These are phyloP conservation scores for Lampropteryx suffumata DNA, from an alignment of 2,888 invertebrate species.

Conservation along the genomic window DNA sequence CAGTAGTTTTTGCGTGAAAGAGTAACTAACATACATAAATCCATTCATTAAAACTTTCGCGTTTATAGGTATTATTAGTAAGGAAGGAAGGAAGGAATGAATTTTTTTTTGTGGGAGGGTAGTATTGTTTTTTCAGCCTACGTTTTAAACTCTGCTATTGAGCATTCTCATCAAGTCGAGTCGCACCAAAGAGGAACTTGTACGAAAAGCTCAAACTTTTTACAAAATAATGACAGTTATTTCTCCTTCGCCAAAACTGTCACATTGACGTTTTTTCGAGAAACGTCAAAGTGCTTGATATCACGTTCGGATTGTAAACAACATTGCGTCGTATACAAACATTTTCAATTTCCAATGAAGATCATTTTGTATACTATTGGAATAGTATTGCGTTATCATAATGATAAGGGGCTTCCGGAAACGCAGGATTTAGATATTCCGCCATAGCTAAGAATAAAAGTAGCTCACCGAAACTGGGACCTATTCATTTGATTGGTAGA, in stretches of 20 bases:
- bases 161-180: too few relatives aligned
- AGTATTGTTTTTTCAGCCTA: too few relatives aligned
- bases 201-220: not conserved
- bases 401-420: conserved; percentile 4
- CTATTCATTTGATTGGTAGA: too few relatives aligned
- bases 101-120: too few relatives aligned
- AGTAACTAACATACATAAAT: too few relatives aligned
- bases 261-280: not conserved
- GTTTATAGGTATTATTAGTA: too few relatives aligned
- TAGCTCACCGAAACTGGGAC: too few relatives aligned
- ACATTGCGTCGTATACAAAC: not conserved
- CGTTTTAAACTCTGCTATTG: too few relatives aligned
- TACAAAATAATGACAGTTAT: not conserved
- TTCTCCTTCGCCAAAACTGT: not conserved
- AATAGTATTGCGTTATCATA: conserved; percentile 6
- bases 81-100: too few relatives aligned
- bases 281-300: not conserved
- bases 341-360: conserved; percentile 19
- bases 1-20: too few relatives aligned
- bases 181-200: too few relatives aligned
- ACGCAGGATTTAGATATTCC: conserved; percentile 15
- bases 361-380: not conserved
- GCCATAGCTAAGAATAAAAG: conserved; percentile 7
- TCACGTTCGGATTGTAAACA: conserved; percentile 14
- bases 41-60: too few relatives aligned